Evolutionary conservation across 2,888 invertebrate genomes (phyloP), one percentile per base, ranked within the genome.

Genomic region (Protophormia terraenovae): DNA sequence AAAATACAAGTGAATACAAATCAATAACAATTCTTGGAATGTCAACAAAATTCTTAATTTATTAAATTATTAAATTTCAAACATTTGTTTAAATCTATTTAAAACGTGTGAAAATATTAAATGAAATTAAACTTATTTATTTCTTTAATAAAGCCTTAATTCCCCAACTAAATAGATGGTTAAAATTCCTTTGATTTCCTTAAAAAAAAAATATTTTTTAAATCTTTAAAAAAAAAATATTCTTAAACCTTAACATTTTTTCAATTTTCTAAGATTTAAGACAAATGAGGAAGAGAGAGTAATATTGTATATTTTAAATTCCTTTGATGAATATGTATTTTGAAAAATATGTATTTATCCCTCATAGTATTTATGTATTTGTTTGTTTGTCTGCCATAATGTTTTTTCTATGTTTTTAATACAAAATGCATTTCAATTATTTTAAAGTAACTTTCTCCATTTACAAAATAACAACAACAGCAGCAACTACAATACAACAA

Each of bases 391-490:
- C 45, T 60, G 58, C n/a, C 41, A 29, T 32, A 32, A 76, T 66
- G 41, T 29, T 76, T 72, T n/a, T 41, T 72, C 53, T 62, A 19
- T 79, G 19, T 60, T 60, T 72, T 60, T 24, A 62, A 58, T 66
- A 66, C 38, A 84, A 79, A 81, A 80, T 84, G 72, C 53, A 81
- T 84, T 84, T 84, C 81, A 84, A 72, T 77, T 77, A 84, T 67
- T 81, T 73, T 80, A 72, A 77, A 81, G 67, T 81, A 81, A 84
- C 84, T 81, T 84, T 81, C 84, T 77, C 81, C 62, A 80, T 60
- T 67, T 72, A 62, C 71, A 53, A 69, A 64, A 75, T 45, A 58
- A 60, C 3, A 75, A 73, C 45, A 45, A 24, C 32, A 64, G 32
- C 67, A 47, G 10, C 38, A 58, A 24, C 29, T 53, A 32, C n/a